Base-by-base conservation (phyloP, 1,140 invertebrate genomes). In the Cryptotermes secundus region DNA sequence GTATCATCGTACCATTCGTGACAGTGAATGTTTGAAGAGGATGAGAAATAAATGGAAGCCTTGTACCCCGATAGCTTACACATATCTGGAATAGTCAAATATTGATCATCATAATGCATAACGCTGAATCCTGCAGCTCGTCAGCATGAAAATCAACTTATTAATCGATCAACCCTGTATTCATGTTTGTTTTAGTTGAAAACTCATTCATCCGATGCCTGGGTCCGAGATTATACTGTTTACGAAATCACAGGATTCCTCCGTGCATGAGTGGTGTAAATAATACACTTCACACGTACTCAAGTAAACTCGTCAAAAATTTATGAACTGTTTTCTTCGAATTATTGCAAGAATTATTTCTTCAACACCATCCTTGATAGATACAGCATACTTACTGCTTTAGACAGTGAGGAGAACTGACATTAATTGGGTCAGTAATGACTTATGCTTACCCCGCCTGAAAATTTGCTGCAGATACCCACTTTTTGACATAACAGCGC, bases 91-190 rank as follows among this genome's bases (percentile, higher is more conserved):
- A 26, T 72, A 72, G 59, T 31, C 59, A 72, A 72, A 72, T 72
- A 72, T 72, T 72, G 59, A 72, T 72, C 59, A 72, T 72, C 59
- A 72, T 72, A 72, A 72, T 72, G 6, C 31, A 72, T 72, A 72
- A 72, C 1, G 59, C 59, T 7, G 59, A 72, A 31, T 10, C 59
- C 2, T 31, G 19, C 14, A 22, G 59, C 59, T 31, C 59, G 26
- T 31, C n/a, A 16, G 59, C 59, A 72, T 72, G 59, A 31, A 72
- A 72, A 72, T 72, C 59, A 72, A 72, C 59, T 72, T 72, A 72
- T 72, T 72, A 72, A 72, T 72, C 26, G 59, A 72, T 72, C 59
- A 72, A 72, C 59, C 12, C 59, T 31, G 26, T 31, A n/a, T 31
- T 14, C 59, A 12, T 72, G 59, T 72, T 72, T 72, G 59, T 72